Percentiles rank a stretch among this genome's conserved stretches.
phyloP scores from a whole-genome alignment of 2,113 vertebrate species.

The Macquaria ambigua region DNA sequence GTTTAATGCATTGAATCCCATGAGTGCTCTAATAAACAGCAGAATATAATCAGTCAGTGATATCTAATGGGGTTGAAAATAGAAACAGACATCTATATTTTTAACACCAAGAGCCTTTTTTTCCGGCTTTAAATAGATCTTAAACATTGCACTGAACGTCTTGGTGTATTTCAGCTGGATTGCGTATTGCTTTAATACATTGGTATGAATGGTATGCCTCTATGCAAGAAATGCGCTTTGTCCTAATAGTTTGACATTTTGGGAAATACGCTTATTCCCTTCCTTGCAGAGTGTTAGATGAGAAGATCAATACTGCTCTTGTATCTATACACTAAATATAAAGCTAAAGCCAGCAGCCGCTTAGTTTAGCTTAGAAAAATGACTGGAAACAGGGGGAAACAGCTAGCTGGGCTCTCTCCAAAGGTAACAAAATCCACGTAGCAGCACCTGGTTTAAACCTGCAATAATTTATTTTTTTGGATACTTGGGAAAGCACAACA shows the following conservation, averaged over 20 bases:
- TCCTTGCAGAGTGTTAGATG: neutral
- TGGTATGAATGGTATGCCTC: neutral
- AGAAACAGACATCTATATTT: constrained; percentile 68
- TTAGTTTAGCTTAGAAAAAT: neutral
- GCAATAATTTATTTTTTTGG: neutral
- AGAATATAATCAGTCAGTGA: constrained; percentile 90
- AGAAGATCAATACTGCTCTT: neutral
- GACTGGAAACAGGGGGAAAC: neutral
- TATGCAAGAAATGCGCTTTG: neutral
- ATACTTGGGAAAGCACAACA: neutral
- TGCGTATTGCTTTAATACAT: neutral
- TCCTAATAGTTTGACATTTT: neutral
- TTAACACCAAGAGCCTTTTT: neutral
- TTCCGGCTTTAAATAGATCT: constrained; percentile 18
- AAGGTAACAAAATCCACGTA: neutral
- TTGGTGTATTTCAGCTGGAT: neutral
- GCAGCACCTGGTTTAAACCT: neutral
- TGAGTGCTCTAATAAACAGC: constrained; percentile 91
- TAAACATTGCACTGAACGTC: neutral
- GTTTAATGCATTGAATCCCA: constrained; percentile 87
- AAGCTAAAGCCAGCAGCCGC: no score
- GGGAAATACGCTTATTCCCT: neutral
- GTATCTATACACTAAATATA: neutral
- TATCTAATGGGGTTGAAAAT: constrained; percentile 90
- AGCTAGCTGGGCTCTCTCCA: neutral